Conservation (phyloP, 2,888 invertebrate genomes). For the Saturnia pavonia region DNA sequence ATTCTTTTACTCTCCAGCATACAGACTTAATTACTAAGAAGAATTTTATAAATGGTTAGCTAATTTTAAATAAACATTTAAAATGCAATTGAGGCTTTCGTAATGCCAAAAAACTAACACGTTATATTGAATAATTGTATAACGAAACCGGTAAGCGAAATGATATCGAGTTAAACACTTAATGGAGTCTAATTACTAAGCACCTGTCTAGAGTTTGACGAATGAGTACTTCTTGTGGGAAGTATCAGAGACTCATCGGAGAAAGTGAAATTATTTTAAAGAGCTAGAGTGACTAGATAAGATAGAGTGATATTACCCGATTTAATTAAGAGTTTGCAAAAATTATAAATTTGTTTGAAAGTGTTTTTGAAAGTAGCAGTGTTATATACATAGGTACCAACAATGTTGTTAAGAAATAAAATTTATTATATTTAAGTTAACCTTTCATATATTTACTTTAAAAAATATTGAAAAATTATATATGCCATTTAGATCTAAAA, state of each 20-base stretch:
- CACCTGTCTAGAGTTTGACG: slow-evolving; percentile 72
- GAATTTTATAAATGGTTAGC: slow-evolving; percentile 19
- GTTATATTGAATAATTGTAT: slow-evolving; percentile 37
- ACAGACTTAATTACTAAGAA: slow-evolving; percentile 14
- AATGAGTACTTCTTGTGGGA: slow-evolving; percentile 62
- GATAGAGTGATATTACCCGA: slow-evolving; percentile 25
- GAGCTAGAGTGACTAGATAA: slow-evolving; percentile 37
- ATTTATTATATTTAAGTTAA: no score
- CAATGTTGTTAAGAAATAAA: no score
- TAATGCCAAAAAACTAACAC: slow-evolving; percentile 21
- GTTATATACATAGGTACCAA: no score
- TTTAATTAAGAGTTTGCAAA: background rate
- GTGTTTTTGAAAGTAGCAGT: background rate
- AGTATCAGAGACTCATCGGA: slow-evolving; percentile 65
- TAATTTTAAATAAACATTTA: slow-evolving; percentile 23
- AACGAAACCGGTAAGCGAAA: slow-evolving; percentile 62
- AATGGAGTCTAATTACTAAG: slow-evolving; percentile 68
- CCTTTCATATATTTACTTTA: no score
- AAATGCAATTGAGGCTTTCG: slow-evolving; percentile 20
- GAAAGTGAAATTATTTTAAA: slow-evolving; percentile 64
- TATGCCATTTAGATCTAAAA: no score
- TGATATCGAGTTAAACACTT: slow-evolving; percentile 74
- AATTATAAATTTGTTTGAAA: background rate
- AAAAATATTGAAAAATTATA: no score
- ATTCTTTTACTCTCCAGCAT: slow-evolving; percentile 8